Conservation (phyloP, 2,888 invertebrate species). For the Brachycybe producta region DNA sequence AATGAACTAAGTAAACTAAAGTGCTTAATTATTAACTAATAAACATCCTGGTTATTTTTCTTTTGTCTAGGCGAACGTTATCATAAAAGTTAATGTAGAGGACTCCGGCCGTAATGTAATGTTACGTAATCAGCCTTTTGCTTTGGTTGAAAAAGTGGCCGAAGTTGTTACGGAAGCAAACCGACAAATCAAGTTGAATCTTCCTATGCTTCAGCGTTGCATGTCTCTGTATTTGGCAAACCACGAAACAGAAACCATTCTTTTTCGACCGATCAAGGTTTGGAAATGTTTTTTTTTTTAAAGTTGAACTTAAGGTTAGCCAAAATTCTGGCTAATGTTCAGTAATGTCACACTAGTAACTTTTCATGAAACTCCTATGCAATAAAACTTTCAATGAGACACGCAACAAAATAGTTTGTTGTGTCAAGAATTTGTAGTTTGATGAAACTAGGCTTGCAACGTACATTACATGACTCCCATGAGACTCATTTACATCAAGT, state of each 20-base stretch:
- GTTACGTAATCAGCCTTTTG: constrained; percentile 46
- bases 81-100: constrained; percentile 31
- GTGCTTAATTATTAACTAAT: background rate
- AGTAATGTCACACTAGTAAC: background rate
- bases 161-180: constrained; percentile 61
- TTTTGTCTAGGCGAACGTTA: constrained; percentile 31
- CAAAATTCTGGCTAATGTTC: too few species aligned
- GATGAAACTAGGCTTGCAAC: too few species aligned
- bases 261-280: constrained; percentile 85
- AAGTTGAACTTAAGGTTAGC: background rate
- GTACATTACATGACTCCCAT: too few species aligned
- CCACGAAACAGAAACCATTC: constrained; percentile 89
- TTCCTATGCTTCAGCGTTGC: constrained; percentile 67
- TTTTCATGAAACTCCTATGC: background rate
- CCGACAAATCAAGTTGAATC: constrained; percentile 59
- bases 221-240: constrained; percentile 94
- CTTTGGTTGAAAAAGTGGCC: constrained; percentile 57
- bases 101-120: constrained; percentile 27
- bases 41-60: background rate
- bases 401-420: too few species aligned
- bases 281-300: constrained; percentile 23
- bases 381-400: too few species aligned
- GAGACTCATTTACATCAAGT: too few species aligned
- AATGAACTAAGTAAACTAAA: constrained; percentile 4
- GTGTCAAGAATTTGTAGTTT: too few species aligned